These are phyloP conservation scores for Clavelina lepadiformis DNA, from an alignment of 23 tunicate genomes.

Conservation along the genomic window DNA sequence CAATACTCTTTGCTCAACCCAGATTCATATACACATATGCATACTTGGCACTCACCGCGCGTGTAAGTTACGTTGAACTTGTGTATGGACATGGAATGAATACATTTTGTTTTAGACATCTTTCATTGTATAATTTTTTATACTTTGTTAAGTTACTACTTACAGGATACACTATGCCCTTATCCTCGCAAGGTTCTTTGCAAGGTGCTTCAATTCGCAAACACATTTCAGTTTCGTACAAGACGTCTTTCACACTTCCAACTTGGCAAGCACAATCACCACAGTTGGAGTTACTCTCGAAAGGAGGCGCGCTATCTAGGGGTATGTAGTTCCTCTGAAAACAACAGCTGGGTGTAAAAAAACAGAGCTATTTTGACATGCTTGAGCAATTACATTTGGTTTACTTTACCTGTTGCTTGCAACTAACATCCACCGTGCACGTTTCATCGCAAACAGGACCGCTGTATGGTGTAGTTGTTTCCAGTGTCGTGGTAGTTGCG, in stretches of 20 bases:
- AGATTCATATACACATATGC: slow-evolving; percentile 59
- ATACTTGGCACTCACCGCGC: slow-evolving; percentile 57
- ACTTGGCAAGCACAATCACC: slow-evolving; percentile 59
- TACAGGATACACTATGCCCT: slow-evolving; percentile 30
- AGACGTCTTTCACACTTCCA: slow-evolving; percentile 40
- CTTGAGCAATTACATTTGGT: too few relatives aligned
- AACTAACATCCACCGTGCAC: slow-evolving; percentile 42
- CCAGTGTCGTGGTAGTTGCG: slow-evolving; percentile 26
- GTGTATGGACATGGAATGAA: not conserved
- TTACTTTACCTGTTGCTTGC: slow-evolving; percentile 52
- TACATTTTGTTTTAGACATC: not conserved
- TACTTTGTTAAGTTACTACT: not conserved
- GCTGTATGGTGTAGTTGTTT: slow-evolving; percentile 46
- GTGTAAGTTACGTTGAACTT: slow-evolving; percentile 44
- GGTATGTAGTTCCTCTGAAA: slow-evolving; percentile 31
- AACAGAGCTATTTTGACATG: too few relatives aligned
- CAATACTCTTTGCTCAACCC: slow-evolving; percentile 52
- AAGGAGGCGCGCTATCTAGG: slow-evolving; percentile 17
- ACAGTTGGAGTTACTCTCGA: slow-evolving; percentile 23
- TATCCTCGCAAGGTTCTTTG: slow-evolving; percentile 60
- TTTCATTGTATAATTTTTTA: not conserved
- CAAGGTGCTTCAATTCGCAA: slow-evolving; percentile 56
- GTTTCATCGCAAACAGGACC: slow-evolving; percentile 37
- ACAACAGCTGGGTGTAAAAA: too few relatives aligned
- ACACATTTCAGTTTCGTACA: slow-evolving; percentile 89